Base-by-base conservation (phyloP, 2,113 vertebrate species). In the Gymnocephalus cernua region DNA sequence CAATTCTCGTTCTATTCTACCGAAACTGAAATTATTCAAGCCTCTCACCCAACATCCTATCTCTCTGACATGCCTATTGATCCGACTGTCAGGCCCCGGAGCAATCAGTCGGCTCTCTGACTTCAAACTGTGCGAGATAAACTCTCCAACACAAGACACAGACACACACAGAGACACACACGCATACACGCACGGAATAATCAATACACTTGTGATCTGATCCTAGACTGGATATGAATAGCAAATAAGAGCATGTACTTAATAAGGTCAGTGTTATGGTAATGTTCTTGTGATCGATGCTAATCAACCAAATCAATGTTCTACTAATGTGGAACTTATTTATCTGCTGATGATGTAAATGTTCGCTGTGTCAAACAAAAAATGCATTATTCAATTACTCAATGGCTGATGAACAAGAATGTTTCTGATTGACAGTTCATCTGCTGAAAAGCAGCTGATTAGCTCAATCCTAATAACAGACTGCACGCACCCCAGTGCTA, bases 171-270 rank as follows among this genome's bases (percentile, higher is more conserved):
- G 2, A 62, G 16, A 32, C 25, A 32, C 16, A 51, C 29, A 45
- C 23, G 29, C 51, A 66, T 53, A 41, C 64, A 56, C 84, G 44
- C 67, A 2, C 32, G 70, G 32, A 56, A 45, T 10, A 74, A 86
- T 80, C 77, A 74, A 85, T 78, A 59, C 65, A 38, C 66, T 25
- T 54, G 51, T 67, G 68, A 89, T 69, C 23, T 21, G 35, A 78
- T 75, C 73, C 19, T 13, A 19, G 25, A 16, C 53, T 44, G 41
- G 56, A 38, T 79, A 54, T 63, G 65, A 86, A 78, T 32, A 58
- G 56, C 41, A 44, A 74, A 73, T 61, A 44, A 58, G 19, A 71
- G 35, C 51, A 21, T 11, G n/a, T 47, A 47, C 23, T 56, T 77
- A 58, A 81, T 63, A 44, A 65, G 71, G 79, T 53, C 57, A 51